Conservation (phyloP, 2,113 vertebrate species). For the Lates calcarifer region DNA sequence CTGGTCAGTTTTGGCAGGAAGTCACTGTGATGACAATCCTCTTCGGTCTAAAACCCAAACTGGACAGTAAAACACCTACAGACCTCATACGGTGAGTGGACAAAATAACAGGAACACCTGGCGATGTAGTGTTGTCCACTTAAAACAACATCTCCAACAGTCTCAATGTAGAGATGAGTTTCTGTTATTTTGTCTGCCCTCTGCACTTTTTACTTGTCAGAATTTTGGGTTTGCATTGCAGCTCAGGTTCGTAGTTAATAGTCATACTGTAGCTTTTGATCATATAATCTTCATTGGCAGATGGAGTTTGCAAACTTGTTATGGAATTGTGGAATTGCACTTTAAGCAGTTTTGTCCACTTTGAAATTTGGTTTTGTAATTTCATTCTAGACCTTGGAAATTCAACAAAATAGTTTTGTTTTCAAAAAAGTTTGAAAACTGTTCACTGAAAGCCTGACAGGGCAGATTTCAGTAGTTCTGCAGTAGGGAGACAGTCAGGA, state of each 20-base stretch:
- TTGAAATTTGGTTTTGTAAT: too few relatives aligned
- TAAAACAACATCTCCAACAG: background rate
- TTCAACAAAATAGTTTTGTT: background rate
- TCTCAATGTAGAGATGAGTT: background rate
- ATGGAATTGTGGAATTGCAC: too few relatives aligned
- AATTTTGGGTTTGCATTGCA: background rate
- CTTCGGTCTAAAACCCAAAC: background rate
- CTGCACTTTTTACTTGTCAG: background rate
- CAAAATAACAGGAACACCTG: constrained; percentile 10
- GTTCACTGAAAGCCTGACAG: background rate
- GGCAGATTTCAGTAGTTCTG: background rate
- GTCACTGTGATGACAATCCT: background rate
- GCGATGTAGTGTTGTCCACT: background rate
- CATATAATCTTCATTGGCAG: background rate
- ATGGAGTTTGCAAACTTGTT: too few relatives aligned
- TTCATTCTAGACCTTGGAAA: too few relatives aligned
- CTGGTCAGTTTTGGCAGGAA: constrained; percentile 25
- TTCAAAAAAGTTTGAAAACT: background rate
- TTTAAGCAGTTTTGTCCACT: too few relatives aligned
- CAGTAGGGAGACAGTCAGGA: background rate
- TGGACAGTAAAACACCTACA: background rate
- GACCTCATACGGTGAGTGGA: background rate
- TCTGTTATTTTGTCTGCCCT: background rate
- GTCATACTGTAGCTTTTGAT: background rate
- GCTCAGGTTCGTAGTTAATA: background rate